These are phyloP conservation scores for Phenganax stokvisi DNA, from an alignment of 92 coral and sea anemone genomes.

Conservation along the genomic window DNA sequence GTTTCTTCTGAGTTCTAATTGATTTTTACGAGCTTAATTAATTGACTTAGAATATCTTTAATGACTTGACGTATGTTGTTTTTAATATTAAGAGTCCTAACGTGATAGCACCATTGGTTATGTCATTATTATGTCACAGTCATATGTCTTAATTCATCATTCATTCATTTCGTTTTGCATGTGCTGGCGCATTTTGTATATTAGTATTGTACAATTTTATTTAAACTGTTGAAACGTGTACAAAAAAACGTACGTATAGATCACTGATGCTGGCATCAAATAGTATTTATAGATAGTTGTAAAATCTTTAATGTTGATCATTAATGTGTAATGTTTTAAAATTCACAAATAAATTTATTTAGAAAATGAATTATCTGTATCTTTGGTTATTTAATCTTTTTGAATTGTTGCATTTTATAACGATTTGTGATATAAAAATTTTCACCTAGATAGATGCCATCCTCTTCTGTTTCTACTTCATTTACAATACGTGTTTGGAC, in stretches of 20 bases:
- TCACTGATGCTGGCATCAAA: neutral
- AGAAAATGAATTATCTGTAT: neutral
- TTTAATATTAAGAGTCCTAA: too few species aligned
- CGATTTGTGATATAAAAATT: neutral
- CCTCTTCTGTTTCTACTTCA: too few species aligned
- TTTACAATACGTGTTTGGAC: too few species aligned
- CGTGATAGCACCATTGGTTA: too few species aligned
- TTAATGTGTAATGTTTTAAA: neutral
- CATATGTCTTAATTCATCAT: neutral
- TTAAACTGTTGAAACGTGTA: neutral
- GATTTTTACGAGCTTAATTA: neutral
- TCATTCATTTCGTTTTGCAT: neutral
- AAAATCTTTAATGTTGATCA: neutral
- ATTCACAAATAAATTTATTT: neutral
- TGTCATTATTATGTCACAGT: too few species aligned
- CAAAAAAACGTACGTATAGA: neutral
- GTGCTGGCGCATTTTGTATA: conserved; percentile 8
- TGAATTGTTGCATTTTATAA: neutral
- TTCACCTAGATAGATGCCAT: neutral
- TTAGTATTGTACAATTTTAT: neutral
- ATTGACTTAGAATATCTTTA: neutral
- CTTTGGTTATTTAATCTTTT: neutral
- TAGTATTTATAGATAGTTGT: neutral
- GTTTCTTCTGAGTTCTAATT: neutral
- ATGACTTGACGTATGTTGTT: neutral